Base-by-base conservation (phyloP, 1,140 invertebrate species). In the Caenorhabditis briggsae region DNA sequence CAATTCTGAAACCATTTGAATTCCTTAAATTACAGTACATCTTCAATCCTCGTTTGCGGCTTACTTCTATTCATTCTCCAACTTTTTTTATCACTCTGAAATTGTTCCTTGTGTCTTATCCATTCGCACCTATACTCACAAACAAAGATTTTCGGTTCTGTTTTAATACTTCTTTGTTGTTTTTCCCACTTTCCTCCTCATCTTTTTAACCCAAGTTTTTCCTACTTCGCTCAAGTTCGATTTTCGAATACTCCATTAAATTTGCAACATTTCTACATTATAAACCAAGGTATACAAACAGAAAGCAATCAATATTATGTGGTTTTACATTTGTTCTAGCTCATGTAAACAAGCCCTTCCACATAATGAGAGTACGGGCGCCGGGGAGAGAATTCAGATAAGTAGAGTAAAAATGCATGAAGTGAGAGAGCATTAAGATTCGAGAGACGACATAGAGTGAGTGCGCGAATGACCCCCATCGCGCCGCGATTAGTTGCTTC, bases 401-500 rank as follows among this genome's bases (percentile, higher is more conserved):
- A 53, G 7, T 43, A 50, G 33, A 78, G 11, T 23, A 43, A 33
- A 50, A 78, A 50, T 50, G 70, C 43, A 78, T 50, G 70, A 50
- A n/a, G 20, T 23, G n/a, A 50, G 46, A 78, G 25, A 78, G 0
- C 25, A 25, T 9, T 9, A 41, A 41, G 33, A 46, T 70, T 33
- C 33, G 33, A 33, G 33, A 46, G 33, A 8, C 14, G 70, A 78
- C 33, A 14, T n/a, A 18, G 11, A 9, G 16, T n/a, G 46, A 78
- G 20, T 78, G 70, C 70, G 70, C 70, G 70, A 78, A 78, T 78
- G 70, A 78, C 70, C 70, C 70, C 70, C 20, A 25, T 33, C 33
- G 33, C 70, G n/a, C 46, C 43, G 70, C 70, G 43, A 78, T 78
- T 78, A 78, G 70, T 78, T 78, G 70, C 43, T 50, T 78, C 70